Conservation (phyloP, 2,113 vertebrate species). For the Perccottus glenii region DNA sequence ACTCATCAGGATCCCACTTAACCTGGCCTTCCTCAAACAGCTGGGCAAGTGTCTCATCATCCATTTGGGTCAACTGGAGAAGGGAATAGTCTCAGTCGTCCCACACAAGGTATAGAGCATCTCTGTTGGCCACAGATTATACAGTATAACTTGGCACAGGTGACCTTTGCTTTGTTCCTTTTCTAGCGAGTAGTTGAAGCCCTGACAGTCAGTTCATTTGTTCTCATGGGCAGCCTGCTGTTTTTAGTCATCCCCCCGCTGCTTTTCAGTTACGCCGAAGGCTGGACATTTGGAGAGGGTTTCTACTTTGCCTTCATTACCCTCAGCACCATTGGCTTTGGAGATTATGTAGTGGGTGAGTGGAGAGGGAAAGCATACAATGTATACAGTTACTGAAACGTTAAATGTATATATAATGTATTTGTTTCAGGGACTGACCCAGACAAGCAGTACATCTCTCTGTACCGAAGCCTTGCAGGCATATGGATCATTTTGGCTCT, state of each 20-base stretch:
- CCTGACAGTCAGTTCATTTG: constrained; percentile 81
- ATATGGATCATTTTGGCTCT: constrained; percentile 79
- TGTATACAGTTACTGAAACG: background rate
- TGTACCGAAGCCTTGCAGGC: constrained; percentile 79
- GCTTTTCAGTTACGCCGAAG: constrained; percentile 90
- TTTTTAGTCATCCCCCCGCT: constrained; percentile 87
- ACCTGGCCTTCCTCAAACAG: constrained; percentile 89
- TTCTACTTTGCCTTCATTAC: constrained; percentile 94
- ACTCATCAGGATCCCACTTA: constrained; percentile 89
- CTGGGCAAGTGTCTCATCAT: constrained; percentile 83
- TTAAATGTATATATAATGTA: background rate
- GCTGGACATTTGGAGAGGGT: constrained; percentile 87
- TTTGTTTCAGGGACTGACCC: constrained; percentile 70
- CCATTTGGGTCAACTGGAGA: constrained; percentile 80
- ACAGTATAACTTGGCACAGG: background rate
- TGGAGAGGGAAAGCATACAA: constrained; percentile 28
- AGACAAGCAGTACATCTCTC: constrained; percentile 73
- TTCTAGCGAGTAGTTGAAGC: constrained; percentile 79
- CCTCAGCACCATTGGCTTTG: constrained; percentile 92
- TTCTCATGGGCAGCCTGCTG: constrained; percentile 83
- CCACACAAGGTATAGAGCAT: constrained; percentile 78
- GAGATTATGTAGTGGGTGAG: constrained; percentile 91
- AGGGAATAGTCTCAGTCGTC: constrained; percentile 80
- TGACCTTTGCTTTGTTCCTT: constrained; percentile 2
- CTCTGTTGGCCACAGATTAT: background rate